A percentile compares a stretch with the other conserved stretches of the same genome.
These are phyloP conservation scores for Troilus luridus DNA, from an alignment of 2,888 invertebrate species.

Conservation along the genomic window DNA sequence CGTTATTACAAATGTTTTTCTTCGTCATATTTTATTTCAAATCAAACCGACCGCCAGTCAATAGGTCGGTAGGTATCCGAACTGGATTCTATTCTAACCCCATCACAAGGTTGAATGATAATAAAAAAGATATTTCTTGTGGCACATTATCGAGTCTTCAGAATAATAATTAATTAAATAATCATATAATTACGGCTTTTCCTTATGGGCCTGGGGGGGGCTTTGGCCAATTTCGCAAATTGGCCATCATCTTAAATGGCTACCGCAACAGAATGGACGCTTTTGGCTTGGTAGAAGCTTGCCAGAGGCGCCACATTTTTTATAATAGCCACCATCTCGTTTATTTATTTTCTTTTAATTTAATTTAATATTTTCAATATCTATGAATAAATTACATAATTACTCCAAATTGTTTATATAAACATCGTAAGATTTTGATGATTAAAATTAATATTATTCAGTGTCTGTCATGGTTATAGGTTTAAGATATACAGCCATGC, in stretches of 20 bases:
- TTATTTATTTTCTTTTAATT: background rate
- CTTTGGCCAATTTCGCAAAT: background rate
- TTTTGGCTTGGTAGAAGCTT: background rate
- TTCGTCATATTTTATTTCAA: background rate
- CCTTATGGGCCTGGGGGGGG: background rate
- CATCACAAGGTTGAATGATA: background rate
- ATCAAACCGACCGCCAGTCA: too few species aligned
- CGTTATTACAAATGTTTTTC: too few species aligned
- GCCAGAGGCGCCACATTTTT: background rate
- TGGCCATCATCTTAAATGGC: slow-evolving; percentile 13
- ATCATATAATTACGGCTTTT: background rate
- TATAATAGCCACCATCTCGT: background rate
- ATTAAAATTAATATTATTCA: too few species aligned
- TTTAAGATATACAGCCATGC: too few species aligned
- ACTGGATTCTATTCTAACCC: too few species aligned
- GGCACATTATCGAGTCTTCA: background rate
- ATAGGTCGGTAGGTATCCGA: too few species aligned
- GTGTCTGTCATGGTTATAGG: too few species aligned
- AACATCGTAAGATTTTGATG: too few species aligned
- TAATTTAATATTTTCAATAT: background rate
- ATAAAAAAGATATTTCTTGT: background rate
- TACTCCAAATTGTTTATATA: background rate
- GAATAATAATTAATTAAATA: background rate
- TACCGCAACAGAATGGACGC: background rate
- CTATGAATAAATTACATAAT: background rate